Evolutionary conservation across 2,113 vertebrate genomes (phyloP).

Genomic region (rat (Rattus norvegicus)): DNA sequence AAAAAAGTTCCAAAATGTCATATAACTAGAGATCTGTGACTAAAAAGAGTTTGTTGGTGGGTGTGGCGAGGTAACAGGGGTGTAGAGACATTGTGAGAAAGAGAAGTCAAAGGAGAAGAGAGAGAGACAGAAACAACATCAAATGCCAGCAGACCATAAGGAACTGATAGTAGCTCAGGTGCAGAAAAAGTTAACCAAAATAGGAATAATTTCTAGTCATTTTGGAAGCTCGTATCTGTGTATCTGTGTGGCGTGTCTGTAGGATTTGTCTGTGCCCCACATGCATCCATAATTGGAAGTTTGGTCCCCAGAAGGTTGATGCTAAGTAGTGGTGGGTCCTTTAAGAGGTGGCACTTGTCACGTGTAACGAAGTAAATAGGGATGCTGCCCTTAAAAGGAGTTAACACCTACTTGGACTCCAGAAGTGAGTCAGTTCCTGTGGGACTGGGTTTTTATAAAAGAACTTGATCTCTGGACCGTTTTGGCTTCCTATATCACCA

Average conservation of each 20-base stretch:
- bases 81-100: background rate
- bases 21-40: background rate
- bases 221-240: background rate
- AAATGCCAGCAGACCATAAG: background rate
- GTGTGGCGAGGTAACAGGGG: background rate
- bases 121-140: background rate
- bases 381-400: background rate
- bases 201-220: background rate
- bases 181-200: background rate
- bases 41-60: background rate
- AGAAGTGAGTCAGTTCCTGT: background rate
- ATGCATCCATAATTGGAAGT: background rate
- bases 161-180: background rate
- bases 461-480: background rate
- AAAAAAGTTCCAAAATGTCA: background rate
- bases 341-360: background rate
- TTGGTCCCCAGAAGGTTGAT: background rate
- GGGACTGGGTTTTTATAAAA: background rate
- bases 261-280: background rate
- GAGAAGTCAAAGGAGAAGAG: background rate
- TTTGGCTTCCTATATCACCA: background rate
- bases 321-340: background rate
- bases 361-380: background rate
- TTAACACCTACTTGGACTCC: background rate
- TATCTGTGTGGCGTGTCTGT: background rate